A percentile compares a stretch with the other conserved stretches of the same genome.
Conservation (phyloP, 2,797 vertebrate genomes). For the Hylomyscus alleni region DNA sequence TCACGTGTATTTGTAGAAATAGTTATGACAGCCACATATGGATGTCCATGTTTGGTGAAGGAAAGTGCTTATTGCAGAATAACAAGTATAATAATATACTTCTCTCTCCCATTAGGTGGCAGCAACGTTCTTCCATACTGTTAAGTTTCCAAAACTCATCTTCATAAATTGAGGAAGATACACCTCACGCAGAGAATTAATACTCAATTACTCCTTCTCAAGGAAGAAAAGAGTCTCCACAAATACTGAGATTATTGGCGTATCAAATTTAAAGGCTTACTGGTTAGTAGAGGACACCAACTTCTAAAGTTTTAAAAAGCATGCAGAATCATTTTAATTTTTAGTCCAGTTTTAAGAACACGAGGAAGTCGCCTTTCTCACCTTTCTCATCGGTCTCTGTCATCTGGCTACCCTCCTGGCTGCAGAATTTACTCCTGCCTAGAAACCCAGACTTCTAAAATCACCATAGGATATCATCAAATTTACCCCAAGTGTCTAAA, state of each 20-base stretch:
- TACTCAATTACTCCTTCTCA: not conserved
- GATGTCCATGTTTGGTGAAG: not conserved
- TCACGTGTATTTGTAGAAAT: slow-evolving; percentile 41
- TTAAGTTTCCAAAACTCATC: not conserved
- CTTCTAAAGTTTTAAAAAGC: not conserved
- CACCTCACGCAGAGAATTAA: not conserved
- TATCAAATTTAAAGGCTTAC: not conserved
- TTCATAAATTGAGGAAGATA: not conserved
- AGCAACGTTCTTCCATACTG: slow-evolving; percentile 76
- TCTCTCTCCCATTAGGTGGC: slow-evolving; percentile 78
- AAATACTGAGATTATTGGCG: not conserved
- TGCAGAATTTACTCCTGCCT: not conserved
- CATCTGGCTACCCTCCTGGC: not conserved
- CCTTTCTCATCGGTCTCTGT: not conserved
- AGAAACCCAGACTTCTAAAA: slow-evolving; percentile 22
- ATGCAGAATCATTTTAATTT: slow-evolving; percentile 7
- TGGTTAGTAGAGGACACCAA: not conserved
- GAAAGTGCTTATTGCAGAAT: slow-evolving; percentile 1
- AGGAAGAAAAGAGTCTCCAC: not conserved
- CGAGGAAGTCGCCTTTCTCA: not conserved
- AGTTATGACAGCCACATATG: not conserved
- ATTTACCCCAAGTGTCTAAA: slow-evolving; percentile 22
- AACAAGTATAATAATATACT: slow-evolving; percentile 11
- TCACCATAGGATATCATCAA: not conserved
- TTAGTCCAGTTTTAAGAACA: not conserved